These are phyloP conservation scores for Bothrops jararaca DNA, from an alignment of 2,113 vertebrate genomes.

Conservation along the genomic window DNA sequence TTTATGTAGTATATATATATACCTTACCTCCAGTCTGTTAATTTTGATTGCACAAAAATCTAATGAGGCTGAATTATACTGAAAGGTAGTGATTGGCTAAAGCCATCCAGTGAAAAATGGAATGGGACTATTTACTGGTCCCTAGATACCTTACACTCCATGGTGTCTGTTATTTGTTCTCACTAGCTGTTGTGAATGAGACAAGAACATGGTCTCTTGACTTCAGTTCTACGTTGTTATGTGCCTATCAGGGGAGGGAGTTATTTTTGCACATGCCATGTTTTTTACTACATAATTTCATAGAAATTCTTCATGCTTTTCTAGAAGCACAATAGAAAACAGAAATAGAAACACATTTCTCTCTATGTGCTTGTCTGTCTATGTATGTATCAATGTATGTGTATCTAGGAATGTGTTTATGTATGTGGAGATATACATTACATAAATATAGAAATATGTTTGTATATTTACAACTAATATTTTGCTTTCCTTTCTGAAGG, in stretches of 20 bases:
- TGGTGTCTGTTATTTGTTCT: background rate
- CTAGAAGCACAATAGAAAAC: background rate
- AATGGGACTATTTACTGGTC: background rate
- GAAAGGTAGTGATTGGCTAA: background rate
- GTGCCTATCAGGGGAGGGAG: background rate
- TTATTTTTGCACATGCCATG: background rate
- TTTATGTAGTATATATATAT: background rate
- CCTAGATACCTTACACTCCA: background rate
- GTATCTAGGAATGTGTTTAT: background rate
- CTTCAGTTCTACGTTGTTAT: background rate
- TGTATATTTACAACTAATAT: background rate
- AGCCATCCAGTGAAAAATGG: background rate
- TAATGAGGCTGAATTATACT: background rate
- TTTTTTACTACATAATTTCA: background rate
- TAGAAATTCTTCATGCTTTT: background rate
- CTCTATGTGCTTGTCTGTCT: background rate
- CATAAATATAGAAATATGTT: background rate
- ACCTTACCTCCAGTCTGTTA: background rate
- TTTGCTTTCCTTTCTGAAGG: background rate
- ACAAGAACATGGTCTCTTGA: background rate
- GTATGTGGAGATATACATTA: background rate
- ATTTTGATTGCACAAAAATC: background rate
- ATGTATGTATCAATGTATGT: background rate
- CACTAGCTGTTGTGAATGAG: background rate
- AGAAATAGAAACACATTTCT: background rate